Evolutionary conservation across 2,888 invertebrate genomes (phyloP).

Genomic region (Autographa pulchrina): DNA sequence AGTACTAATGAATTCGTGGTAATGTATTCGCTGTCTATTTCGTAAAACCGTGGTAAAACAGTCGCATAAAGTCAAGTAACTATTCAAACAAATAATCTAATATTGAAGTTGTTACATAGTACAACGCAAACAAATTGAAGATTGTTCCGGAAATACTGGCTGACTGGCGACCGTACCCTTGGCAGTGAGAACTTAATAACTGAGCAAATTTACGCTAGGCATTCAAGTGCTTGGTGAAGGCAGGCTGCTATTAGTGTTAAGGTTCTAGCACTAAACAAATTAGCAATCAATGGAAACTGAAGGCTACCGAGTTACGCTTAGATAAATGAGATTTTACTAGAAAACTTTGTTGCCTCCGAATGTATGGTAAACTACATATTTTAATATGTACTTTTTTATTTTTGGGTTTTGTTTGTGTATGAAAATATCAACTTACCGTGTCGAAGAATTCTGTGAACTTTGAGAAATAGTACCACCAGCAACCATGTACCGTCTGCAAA

Average conservation of each 20-base stretch:
- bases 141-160: constrained; percentile 59
- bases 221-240: constrained; percentile 27
- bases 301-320: not conserved
- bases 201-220: constrained; percentile 19
- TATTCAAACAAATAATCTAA: constrained; percentile 48
- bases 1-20: not conserved
- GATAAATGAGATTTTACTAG: not conserved
- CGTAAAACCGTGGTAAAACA: constrained; percentile 4
- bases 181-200: constrained; percentile 54
- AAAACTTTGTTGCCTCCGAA: not conserved
- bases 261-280: constrained; percentile 9
- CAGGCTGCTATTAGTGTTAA: constrained; percentile 22
- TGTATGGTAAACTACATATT: too few species aligned
- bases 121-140: constrained; percentile 57
- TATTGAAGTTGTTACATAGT: constrained; percentile 43
- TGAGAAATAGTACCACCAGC: constrained; percentile 98
- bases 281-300: not conserved
- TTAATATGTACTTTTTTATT: not conserved
- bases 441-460: constrained; percentile 98
- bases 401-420: not conserved
- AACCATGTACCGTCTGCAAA: constrained; percentile 94
- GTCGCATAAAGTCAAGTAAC: not conserved
- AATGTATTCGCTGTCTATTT: not conserved
- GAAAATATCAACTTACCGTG: constrained; percentile 89
- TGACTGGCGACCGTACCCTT: constrained; percentile 49